Percentiles rank a stretch among this genome's conserved stretches.
These are phyloP conservation scores for Rana temporaria DNA, from an alignment of 2,113 vertebrate genomes.

Conservation along the genomic window DNA sequence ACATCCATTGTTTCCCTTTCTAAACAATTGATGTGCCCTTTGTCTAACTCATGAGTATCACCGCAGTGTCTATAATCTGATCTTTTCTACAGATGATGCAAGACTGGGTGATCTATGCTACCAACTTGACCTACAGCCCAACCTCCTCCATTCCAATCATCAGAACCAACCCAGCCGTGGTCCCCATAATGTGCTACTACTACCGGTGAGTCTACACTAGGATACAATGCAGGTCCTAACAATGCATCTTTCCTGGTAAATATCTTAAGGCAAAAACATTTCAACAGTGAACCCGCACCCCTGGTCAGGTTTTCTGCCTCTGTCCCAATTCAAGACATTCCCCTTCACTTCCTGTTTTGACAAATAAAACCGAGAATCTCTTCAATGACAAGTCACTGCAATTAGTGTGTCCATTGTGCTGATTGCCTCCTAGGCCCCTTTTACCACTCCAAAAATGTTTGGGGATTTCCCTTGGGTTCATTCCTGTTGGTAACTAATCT, in stretches of 20 bases:
- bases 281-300: too few species aligned
- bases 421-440: too few species aligned
- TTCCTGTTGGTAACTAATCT: too few species aligned
- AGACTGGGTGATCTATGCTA: constrained; percentile 1
- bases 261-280: too few species aligned
- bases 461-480: too few species aligned
- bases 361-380: neutral
- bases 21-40: too few species aligned
- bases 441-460: too few species aligned
- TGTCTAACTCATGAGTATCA: neutral
- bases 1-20: too few species aligned
- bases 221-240: neutral
- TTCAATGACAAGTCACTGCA: neutral
- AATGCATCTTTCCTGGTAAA: too few species aligned
- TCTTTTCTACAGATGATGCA: neutral
- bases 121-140: neutral
- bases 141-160: neutral
- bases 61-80: neutral
- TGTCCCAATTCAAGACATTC: too few species aligned
- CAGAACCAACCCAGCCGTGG: neutral
- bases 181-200: constrained; percentile 29
- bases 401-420: too few species aligned
- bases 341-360: neutral
- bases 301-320: too few species aligned
- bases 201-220: neutral